These are phyloP conservation scores for Mastigias papua DNA, from an alignment of 30 jellyfish, hydroid and myxozoan genomes.

Conservation along the genomic window DNA sequence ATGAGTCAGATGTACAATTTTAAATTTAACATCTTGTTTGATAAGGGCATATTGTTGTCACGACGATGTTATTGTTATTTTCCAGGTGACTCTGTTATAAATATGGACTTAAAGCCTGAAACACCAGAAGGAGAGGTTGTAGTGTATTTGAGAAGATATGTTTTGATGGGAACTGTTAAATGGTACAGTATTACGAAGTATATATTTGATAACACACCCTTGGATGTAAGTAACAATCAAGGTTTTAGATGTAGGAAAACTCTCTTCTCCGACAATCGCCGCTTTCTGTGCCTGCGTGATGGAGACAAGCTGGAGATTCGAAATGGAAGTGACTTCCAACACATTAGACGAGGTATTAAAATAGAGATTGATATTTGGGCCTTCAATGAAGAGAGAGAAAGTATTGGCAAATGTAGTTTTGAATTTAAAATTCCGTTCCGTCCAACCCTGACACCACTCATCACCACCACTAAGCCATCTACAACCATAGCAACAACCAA, in stretches of 20 bases:
- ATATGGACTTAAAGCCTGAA: neutral
- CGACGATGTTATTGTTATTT: too few relatives aligned
- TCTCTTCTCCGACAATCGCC: neutral
- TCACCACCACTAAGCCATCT: conserved; percentile 2
- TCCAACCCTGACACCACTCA: conserved; percentile 13
- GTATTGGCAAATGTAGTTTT: neutral
- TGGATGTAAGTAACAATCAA: neutral
- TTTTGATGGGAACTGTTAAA: neutral
- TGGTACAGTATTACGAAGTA: neutral
- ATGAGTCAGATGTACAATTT: too few relatives aligned
- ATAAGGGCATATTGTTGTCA: too few relatives aligned
- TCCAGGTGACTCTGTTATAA: neutral
- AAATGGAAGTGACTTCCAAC: neutral
- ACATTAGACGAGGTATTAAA: neutral
- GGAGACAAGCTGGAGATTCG: conserved; percentile 1
- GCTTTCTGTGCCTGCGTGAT: conserved; percentile 7
- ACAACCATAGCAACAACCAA: conserved; percentile 7
- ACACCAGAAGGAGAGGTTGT: neutral
- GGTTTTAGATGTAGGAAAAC: neutral
- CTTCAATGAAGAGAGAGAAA: neutral
- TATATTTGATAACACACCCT: neutral
- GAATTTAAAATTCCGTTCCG: neutral
- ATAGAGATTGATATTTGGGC: neutral
- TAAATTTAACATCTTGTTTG: too few relatives aligned
- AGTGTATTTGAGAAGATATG: neutral